A percentile compares a stretch with the other conserved stretches of the same genome.
phyloP scores from a whole-genome alignment of 2,797 vertebrate species.

The Strix occidentalis region DNA sequence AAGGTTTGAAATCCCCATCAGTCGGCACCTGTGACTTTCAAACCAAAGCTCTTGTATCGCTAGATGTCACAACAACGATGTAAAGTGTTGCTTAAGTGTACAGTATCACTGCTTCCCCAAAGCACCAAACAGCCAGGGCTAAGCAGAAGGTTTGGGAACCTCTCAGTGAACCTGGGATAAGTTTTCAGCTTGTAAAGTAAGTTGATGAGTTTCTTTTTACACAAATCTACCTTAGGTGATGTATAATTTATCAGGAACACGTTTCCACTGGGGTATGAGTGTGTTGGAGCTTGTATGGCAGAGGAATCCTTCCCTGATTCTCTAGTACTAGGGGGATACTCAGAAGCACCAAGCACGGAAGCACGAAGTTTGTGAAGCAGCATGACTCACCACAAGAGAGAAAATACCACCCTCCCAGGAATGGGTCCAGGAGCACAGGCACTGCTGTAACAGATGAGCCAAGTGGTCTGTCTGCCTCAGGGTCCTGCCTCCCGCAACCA shows the following conservation, averaged over 20 bases:
- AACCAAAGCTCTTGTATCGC: background rate
- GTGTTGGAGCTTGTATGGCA: background rate
- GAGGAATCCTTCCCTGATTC: background rate
- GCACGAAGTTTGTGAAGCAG: background rate
- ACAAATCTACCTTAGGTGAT: background rate
- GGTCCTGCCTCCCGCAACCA: background rate
- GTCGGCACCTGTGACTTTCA: constrained; percentile 23
- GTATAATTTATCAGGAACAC: background rate
- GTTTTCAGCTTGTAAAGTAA: background rate
- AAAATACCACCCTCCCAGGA: background rate
- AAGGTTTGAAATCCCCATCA: constrained; percentile 9
- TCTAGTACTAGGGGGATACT: background rate
- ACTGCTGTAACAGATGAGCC: background rate
- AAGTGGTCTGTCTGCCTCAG: background rate
- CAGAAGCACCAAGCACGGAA: background rate
- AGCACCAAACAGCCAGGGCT: background rate
- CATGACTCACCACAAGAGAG: background rate
- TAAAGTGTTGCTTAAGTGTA: background rate
- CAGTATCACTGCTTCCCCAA: background rate
- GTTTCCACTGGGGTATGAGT: background rate
- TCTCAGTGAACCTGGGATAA: background rate
- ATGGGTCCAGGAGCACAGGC: background rate
- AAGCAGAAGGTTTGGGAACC: background rate
- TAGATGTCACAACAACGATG: background rate
- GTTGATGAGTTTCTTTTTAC: background rate